Evolutionary conservation across 1,140 invertebrate species (phyloP).

Genomic region (Aphaenogaster ashmeadi): DNA sequence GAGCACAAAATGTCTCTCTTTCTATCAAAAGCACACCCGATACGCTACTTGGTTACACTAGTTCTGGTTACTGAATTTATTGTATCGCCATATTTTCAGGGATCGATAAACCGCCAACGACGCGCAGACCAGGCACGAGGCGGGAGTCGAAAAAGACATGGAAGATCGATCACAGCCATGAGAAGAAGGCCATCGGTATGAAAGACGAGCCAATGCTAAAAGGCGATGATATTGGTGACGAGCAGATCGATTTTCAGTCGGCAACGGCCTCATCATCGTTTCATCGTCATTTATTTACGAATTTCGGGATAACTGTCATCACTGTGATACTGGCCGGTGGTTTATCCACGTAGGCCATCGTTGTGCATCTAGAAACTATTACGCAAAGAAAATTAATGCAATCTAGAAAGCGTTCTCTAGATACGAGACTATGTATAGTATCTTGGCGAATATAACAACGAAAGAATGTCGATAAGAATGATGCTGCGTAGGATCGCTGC

Average conservation of each 20-base stretch:
- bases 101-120: constrained; percentile 80
- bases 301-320: constrained; percentile 71
- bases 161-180: constrained; percentile 80
- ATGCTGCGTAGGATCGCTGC: not conserved
- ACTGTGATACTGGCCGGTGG: constrained; percentile 74
- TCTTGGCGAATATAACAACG: not conserved
- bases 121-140: constrained; percentile 79
- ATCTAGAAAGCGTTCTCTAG: not conserved
- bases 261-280: constrained; percentile 80
- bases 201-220: constrained; percentile 81
- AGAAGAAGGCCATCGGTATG: constrained; percentile 81
- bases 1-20: constrained; percentile 6
- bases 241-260: constrained; percentile 82
- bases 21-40: not conserved
- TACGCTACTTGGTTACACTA: not conserved
- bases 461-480: constrained; percentile 26
- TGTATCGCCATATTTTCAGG: constrained; percentile 73
- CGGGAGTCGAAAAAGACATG: constrained; percentile 83
- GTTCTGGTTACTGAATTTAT: constrained; percentile 8
- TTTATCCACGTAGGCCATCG: constrained; percentile 73
- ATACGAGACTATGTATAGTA: not conserved
- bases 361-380: constrained; percentile 18
- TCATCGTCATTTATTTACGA: constrained; percentile 69
- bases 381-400: constrained; percentile 23
- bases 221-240: constrained; percentile 79